These are phyloP conservation scores for Phoxinus phoxinus DNA, from an alignment of 2,113 vertebrate species.

Conservation along the genomic window DNA sequence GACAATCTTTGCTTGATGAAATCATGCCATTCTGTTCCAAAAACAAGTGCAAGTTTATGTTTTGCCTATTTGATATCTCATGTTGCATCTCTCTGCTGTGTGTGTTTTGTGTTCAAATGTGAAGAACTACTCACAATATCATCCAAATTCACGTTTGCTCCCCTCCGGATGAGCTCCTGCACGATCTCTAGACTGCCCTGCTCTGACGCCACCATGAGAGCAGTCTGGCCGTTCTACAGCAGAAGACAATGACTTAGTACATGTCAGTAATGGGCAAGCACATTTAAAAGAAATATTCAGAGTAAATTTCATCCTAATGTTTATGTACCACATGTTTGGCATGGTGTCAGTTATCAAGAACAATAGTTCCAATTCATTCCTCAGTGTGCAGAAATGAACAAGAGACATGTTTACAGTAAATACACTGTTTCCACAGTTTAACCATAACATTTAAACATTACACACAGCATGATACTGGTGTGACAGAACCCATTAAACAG, in stretches of 20 bases:
- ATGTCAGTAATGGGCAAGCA: not conserved
- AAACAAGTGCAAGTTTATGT: not conserved
- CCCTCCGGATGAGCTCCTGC: conserved; percentile 91
- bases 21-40: not conserved
- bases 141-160: conserved; percentile 93
- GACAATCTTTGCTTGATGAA: not conserved
- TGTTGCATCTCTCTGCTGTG: not conserved
- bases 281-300: not conserved
- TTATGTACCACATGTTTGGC: not conserved
- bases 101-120: conserved; percentile 5
- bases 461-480: not conserved
- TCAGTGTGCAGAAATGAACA: not conserved
- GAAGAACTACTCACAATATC: conserved; percentile 81
- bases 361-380: not conserved
- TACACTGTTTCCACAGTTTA: not conserved
- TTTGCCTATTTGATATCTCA: not conserved
- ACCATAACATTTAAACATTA: not conserved
- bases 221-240: conserved; percentile 91
- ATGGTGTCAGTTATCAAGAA: not conserved
- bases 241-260: not conserved
- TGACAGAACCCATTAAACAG: not conserved
- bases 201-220: conserved; percentile 94
- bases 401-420: conserved; percentile 23
- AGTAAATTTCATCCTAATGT: not conserved
- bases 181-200: conserved; percentile 94